These are phyloP conservation scores for Eumerus sabulonum DNA, from an alignment of 2,888 invertebrate genomes.

Conservation along the genomic window DNA sequence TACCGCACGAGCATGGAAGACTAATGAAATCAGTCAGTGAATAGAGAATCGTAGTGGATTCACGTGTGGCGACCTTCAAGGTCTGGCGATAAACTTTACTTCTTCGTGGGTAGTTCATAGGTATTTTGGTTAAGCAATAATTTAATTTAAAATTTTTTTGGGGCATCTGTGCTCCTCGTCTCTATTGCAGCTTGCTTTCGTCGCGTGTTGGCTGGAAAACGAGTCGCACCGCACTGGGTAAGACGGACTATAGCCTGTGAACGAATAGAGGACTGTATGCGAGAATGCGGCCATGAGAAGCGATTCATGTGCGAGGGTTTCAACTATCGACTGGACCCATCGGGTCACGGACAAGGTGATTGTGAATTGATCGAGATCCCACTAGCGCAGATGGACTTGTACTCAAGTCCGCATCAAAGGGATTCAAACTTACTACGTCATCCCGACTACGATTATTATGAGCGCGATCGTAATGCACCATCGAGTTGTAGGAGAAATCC, in stretches of 20 bases:
- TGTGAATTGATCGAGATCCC: constrained; percentile 89
- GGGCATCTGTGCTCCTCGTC: neutral
- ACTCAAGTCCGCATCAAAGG: constrained; percentile 78
- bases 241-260: constrained; percentile 85
- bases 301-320: constrained; percentile 90
- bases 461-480: constrained; percentile 86
- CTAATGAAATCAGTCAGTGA: constrained; percentile 51
- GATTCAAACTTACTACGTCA: constrained; percentile 80
- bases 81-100: constrained; percentile 35
- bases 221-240: constrained; percentile 85
- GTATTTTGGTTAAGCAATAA: constrained; percentile 38
- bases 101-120: constrained; percentile 52
- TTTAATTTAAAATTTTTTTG: constrained; percentile 42
- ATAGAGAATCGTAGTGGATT: constrained; percentile 54
- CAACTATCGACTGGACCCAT: constrained; percentile 88
- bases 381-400: constrained; percentile 84
- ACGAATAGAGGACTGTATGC: constrained; percentile 86
- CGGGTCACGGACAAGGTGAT: constrained; percentile 86
- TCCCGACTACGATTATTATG: constrained; percentile 89
- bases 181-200: constrained; percentile 86
- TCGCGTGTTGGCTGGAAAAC: constrained; percentile 86
- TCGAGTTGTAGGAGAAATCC: constrained; percentile 80
- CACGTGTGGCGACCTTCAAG: constrained; percentile 54
- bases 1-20: constrained; percentile 18
- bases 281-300: constrained; percentile 87